Evolutionary conservation across 2,888 invertebrate species (phyloP).

Genomic region (Eumerus sabulonum): DNA sequence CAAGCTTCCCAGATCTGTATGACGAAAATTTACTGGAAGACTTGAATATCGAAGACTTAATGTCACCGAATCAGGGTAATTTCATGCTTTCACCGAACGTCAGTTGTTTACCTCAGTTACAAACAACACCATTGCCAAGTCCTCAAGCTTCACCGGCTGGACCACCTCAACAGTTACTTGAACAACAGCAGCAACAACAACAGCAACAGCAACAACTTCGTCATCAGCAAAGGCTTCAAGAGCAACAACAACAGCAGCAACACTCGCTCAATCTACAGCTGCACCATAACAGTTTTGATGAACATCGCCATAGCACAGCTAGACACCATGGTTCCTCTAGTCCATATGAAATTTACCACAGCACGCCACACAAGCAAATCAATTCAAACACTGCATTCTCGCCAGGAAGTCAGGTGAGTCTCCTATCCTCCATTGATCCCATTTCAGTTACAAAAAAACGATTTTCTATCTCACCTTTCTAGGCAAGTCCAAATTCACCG

Average conservation of each 20-base stretch:
- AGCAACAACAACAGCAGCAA: conserved; percentile 70
- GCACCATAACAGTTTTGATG: conserved; percentile 70
- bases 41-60: conserved; percentile 90
- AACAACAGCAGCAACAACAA: conserved; percentile 73
- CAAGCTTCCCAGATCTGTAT: conserved; percentile 91
- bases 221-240: conserved; percentile 66
- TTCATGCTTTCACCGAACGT: conserved; percentile 81
- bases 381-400: conserved; percentile 81
- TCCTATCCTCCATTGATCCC: conserved; percentile 79
- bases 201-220: conserved; percentile 71
- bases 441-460: not conserved
- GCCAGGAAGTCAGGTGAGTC: conserved; percentile 83
- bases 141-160: conserved; percentile 73
- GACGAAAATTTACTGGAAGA: conserved; percentile 89
- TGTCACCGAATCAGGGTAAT: conserved; percentile 70
- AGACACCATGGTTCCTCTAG: conserved; percentile 75
- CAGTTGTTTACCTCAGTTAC: conserved; percentile 53
- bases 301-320: conserved; percentile 68
- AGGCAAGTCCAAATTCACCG: conserved; percentile 81
- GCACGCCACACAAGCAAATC: conserved; percentile 77
- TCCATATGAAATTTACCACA: conserved; percentile 78
- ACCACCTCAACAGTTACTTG: conserved; percentile 76
- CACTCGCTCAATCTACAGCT: conserved; percentile 64
- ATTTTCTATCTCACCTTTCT: not conserved
- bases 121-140: conserved; percentile 73